Percentiles rank a stretch among this genome's conserved stretches.
Conservation (phyloP, 2,888 invertebrate genomes). For the Ametastegia equiseti region DNA sequence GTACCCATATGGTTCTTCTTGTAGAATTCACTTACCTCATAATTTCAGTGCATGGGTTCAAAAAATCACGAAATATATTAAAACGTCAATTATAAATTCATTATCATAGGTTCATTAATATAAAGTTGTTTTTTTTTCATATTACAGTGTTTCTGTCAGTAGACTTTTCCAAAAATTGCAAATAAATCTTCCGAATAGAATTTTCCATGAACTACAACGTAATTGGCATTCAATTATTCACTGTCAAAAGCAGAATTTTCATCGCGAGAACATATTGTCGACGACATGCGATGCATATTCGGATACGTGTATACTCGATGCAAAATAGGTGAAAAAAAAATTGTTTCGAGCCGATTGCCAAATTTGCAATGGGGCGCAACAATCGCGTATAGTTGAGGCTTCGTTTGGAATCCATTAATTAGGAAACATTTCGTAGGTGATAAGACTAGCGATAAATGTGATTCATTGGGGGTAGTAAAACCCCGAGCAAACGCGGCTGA, state of each 20-base stretch:
- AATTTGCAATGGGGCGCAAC: background rate
- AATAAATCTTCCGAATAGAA: background rate
- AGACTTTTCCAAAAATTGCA: background rate
- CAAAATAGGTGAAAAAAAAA: background rate
- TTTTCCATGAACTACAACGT: background rate
- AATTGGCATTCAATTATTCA: slow-evolving; percentile 54
- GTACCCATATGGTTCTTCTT: no score
- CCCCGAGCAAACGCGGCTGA: slow-evolving; percentile 44
- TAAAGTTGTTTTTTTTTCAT: no score
- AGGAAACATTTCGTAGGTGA: slow-evolving; percentile 40
- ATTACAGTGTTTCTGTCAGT: no score
- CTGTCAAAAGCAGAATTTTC: slow-evolving; percentile 55
- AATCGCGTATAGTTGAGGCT: slow-evolving; percentile 18
- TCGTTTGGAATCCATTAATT: slow-evolving; percentile 47
- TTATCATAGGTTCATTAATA: no score
- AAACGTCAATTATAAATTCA: no score
- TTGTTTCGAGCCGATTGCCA: background rate
- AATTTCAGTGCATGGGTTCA: no score
- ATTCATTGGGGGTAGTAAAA: slow-evolving; percentile 47
- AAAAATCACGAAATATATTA: no score
- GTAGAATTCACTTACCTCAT: no score
- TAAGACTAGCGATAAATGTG: slow-evolving; percentile 50
- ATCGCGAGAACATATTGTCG: background rate
- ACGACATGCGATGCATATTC: background rate
- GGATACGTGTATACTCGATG: background rate